These are phyloP conservation scores for Polyergus mexicanus DNA, from an alignment of 1,140 invertebrate genomes.

Conservation along the genomic window DNA sequence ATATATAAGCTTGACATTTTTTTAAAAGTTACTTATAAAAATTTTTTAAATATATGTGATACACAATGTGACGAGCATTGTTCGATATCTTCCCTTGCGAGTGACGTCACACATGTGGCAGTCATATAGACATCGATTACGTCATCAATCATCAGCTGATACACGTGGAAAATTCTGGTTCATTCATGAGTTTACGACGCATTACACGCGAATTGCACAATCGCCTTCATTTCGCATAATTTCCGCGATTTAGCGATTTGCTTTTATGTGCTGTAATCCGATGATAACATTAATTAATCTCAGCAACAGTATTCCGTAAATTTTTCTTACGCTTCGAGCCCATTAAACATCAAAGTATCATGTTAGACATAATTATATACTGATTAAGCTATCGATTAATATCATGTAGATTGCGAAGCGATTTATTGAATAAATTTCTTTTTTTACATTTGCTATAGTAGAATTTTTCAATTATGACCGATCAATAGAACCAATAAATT, in stretches of 20 bases:
- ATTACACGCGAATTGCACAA: conserved; percentile 23
- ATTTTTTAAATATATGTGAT: background rate
- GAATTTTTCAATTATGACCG: background rate
- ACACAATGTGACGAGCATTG: background rate
- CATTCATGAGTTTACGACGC: conserved; percentile 46
- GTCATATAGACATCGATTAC: background rate
- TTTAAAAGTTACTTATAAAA: background rate
- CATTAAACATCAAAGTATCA: background rate
- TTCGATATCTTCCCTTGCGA: background rate
- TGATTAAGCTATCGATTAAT: background rate
- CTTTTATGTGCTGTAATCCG: conserved; percentile 25
- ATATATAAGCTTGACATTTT: background rate
- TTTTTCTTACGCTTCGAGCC: background rate
- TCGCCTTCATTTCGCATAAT: conserved; percentile 17
- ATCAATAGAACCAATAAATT: background rate
- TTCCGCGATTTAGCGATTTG: conserved; percentile 37
- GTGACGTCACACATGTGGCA: conserved; percentile 5
- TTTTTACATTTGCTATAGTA: background rate
- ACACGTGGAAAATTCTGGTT: conserved; percentile 22
- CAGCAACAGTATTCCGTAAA: conserved; percentile 11
- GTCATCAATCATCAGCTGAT: conserved; percentile 44
- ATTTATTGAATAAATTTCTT: background rate
- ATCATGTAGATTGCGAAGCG: background rate
- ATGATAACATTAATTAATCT: conserved; percentile 47
- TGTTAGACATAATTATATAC: background rate